Evolutionary conservation across 2,113 vertebrate species (phyloP), one percentile per base, ranked within the genome.

Genomic region (Eurystomus gularis): DNA sequence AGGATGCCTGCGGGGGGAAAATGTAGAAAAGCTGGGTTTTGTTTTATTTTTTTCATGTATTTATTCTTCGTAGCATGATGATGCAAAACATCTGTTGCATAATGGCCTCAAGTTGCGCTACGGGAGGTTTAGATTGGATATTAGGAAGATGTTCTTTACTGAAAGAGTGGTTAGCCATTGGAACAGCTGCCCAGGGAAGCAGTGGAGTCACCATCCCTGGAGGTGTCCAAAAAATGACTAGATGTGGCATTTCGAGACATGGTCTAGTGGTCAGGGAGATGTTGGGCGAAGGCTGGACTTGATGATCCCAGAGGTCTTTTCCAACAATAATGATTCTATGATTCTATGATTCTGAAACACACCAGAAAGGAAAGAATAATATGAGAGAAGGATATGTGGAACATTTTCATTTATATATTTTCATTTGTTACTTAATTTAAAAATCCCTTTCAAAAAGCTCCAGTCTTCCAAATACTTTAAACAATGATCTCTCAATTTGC

Each of bases 1-100:
- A 96, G 71, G 97, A 94, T 72, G 49, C n/a, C 55, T 95, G 33
- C 68, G 51, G 83, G 89, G 70, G 52, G 54, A 95, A 95, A 96
- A 93, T 68, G 40, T 83, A 88, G 86, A 70, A 93, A 94, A 94
- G 5, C 28, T 82, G 16, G 3, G 5, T 31, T 90, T 88, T 76
- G 40, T 93, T 91, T 62, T 18, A 18, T 19, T 7, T 77, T 94
- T 83, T 81, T 72, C 29, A 68, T 69, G 3, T 33, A 62, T 79
- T 62, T 93, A 35, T 78, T 82, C 28, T 85, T 85, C 87, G 46
- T 54, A 82, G 21, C 69, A 86, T 87, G 64, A 69, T 94, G 92
- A 73, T 52, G 12, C 25, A 78, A 83, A 73, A 80, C 20, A 25
- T 68, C 83, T 84, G 23, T 35, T 60, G 8, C 7, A 21, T n/a